phyloP scores from a whole-genome alignment of 2,888 invertebrate species.

The Agriopis aurantiaria region DNA sequence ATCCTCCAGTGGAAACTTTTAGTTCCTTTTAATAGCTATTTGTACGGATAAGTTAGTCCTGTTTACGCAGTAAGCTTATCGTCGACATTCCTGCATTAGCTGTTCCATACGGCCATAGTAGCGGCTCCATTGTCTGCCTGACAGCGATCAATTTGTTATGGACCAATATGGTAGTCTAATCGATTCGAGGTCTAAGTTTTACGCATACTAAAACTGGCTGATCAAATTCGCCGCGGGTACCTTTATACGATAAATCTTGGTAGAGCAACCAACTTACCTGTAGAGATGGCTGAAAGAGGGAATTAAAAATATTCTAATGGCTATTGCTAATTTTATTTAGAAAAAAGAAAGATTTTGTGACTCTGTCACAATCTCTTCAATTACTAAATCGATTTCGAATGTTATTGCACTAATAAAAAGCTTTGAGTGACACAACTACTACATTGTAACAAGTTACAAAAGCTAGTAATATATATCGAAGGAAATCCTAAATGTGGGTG shows the following conservation, averaged over 20 bases:
- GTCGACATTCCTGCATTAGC: conserved; percentile 36
- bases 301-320: background rate
- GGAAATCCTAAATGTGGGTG: conserved; percentile 5
- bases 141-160: conserved; percentile 46
- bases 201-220: conserved; percentile 24
- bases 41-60: background rate
- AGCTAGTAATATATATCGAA: background rate
- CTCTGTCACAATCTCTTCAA: too few species aligned
- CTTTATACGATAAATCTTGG: conserved; percentile 8
- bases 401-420: too few species aligned
- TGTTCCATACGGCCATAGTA: conserved; percentile 25
- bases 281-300: background rate
- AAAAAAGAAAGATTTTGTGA: too few species aligned
- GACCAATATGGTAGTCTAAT: conserved; percentile 42
- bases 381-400: too few species aligned
- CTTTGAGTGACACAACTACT: too few species aligned
- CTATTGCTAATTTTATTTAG: background rate
- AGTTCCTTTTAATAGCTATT: background rate
- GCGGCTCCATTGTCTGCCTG: conserved; percentile 45
- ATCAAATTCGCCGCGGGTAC: conserved; percentile 9
- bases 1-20: background rate
- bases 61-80: conserved; percentile 35
- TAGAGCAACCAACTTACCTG: background rate
- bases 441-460: too few species aligned
- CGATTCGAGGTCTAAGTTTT: conserved; percentile 22